Base-by-base conservation (phyloP, 1,140 invertebrate species). In the Forficula auricularia region DNA sequence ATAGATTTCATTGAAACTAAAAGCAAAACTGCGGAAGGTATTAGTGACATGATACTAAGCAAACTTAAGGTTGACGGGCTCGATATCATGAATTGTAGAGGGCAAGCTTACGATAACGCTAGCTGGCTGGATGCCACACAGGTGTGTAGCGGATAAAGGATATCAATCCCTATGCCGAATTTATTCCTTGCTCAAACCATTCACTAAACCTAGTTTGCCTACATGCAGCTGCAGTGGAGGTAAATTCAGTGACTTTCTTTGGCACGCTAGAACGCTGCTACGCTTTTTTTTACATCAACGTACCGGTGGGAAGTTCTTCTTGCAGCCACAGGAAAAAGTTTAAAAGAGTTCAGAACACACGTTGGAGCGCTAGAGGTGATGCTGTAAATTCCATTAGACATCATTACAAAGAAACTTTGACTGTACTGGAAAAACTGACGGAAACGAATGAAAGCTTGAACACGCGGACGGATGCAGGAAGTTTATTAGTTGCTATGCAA, bases 51-150 rank as follows among this genome's bases (percentile, higher is more conserved):
- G 38, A 38, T 48, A 43, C 22, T 46, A 37, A 22, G 15, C 2
- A 32, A 40, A 20, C 20, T 47, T 3, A 14, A 18, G n/a, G 8
- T 39, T 43, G 32, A 34, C 18, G 22, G 44, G n/a, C 2, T 50
- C 7, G 38, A 48, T 46, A 36, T 52, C 27, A 4, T 40, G 32
- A 22, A 50, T 34, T 45, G 48, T 44, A 33, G 51, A 12, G 52
- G 49, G 2, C 55, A 55, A 47, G 46, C 47, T 6, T 57, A 56
- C 36, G 51, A 56, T 36, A 57, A 56, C 44, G 54, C 47, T 4
- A 52, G 35, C 55, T 56, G 50, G 14, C 39, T 32, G 55, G 49
- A 22, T 48, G 38, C 15, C 46, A 50, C 36, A 50, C 48, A 48
- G 53, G 54, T 13, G 47, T 54, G 46, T 44, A 48, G 42, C n/a